Evolutionary conservation across 2,797 vertebrate genomes (phyloP), one percentile per base, ranked within the genome.

Genomic region (Gobio occitaniae): DNA sequence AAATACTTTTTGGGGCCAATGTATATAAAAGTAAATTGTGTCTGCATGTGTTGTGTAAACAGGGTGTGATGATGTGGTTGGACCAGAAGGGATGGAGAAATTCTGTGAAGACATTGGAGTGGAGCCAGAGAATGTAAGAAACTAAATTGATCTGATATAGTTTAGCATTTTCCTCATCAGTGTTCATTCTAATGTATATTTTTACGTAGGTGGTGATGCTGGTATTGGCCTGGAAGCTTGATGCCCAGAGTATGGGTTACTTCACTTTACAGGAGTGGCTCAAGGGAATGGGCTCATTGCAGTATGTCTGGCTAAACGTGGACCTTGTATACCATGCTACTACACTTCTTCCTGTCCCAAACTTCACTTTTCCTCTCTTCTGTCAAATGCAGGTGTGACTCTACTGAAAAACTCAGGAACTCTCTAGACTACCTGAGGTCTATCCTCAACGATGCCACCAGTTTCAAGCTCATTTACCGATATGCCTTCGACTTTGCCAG

Each of bases 381-480:
- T 83, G 7, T 84, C 4, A 59, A 59, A 56, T 47, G 63, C 94
- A 99, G 98, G 94, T 99, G 98, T 92, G 98, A 99, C 92, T 97
- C 97, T 88, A 99, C 97, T 85, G 98, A 99, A 93, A 97, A 97
- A 94, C 93, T 99, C 95, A 97, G 98, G 95, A 98, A 97, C 93
- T 97, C 97, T 83, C 94, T 99, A 88, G 98, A 99, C 95, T 99
- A 98, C 95, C 96, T 99, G 96, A 97, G 98, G 93, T 98, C 98
- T 89, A 97, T 99, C 93, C 95, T 99, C 90, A 99, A 98, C 80
- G 98, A 99, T 90, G 95, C 97, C 94, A 96, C 96, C 91, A 99
- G 97, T 95, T 99, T 99, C 96, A 99, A 99, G 93, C 98, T 98
- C 94, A 99, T 99, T 95, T 99, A 99, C 96, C 97, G 98, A 99